Conservation (phyloP, 2,113 vertebrate species). For the Apus apus region DNA sequence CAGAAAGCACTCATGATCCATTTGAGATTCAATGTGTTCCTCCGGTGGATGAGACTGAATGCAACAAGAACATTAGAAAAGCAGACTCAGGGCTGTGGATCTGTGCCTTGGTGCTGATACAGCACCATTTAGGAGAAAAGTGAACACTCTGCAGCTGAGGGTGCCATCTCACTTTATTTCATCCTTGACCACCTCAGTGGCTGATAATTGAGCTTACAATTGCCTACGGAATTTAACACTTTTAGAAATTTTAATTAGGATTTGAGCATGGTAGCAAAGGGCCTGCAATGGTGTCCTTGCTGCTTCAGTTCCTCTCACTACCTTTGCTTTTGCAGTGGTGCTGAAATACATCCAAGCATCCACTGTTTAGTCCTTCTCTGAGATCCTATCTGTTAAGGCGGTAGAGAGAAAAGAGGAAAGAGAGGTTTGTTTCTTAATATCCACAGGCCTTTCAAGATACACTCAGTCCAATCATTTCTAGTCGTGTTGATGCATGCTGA, state of each 20-base stretch:
- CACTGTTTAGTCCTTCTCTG: not conserved
- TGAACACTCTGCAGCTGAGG: not conserved
- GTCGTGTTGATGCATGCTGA: not conserved
- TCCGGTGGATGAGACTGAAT: not conserved
- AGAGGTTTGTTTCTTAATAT: not conserved
- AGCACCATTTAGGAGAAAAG: not conserved
- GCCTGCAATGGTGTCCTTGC: not conserved
- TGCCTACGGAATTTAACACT: not conserved
- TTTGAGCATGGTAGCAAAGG: not conserved
- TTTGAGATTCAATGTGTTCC: not conserved
- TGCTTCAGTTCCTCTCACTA: not conserved
- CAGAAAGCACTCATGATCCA: not conserved
- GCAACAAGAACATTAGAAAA: not conserved
- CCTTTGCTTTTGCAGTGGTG: not conserved
- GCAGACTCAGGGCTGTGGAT: not conserved
- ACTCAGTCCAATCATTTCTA: not conserved
- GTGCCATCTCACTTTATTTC: not conserved
- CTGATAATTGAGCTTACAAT: not conserved
- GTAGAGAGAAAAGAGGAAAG: not conserved
- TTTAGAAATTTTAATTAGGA: not conserved
- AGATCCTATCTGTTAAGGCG: not conserved
- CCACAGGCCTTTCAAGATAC: not conserved
- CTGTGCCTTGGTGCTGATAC: not conserved
- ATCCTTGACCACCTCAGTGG: not conserved
- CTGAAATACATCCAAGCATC: not conserved